Evolutionary conservation across 2,888 invertebrate genomes (phyloP).

Genomic region (Cremastinae sp.): DNA sequence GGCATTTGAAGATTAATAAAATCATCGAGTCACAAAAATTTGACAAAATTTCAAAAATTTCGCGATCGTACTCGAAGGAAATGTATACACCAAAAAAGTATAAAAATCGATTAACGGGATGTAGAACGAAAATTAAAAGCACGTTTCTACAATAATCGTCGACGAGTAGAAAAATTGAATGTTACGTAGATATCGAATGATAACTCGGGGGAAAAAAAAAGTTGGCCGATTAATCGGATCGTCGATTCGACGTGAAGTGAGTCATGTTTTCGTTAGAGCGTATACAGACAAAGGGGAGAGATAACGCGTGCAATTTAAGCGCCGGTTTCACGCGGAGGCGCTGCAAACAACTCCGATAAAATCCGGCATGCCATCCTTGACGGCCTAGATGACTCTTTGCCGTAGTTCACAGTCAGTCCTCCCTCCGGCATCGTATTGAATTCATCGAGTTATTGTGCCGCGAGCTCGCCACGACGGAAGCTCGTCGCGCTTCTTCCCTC

Average conservation of each 20-base stretch:
- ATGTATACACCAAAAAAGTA: no score
- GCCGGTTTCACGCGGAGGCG: slow-evolving; percentile 44
- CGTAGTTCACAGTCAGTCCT: slow-evolving; percentile 50
- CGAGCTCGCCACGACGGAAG: slow-evolving; percentile 1
- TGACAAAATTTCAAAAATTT: no score
- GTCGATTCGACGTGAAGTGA: neutral
- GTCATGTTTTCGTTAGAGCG: neutral
- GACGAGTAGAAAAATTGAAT: no score
- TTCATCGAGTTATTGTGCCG: slow-evolving; percentile 33
- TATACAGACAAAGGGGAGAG: slow-evolving; percentile 10
- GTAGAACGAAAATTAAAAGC: no score
- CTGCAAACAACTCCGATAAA: slow-evolving; percentile 53
- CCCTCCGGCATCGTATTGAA: slow-evolving; percentile 56
- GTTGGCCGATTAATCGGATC: neutral
- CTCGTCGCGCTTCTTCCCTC: slow-evolving; percentile 6
- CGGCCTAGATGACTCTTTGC: slow-evolving; percentile 16
- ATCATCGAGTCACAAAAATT: no score
- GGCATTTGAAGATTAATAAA: no score
- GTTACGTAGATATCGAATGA: no score
- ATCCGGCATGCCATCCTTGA: slow-evolving; percentile 45
- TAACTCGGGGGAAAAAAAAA: neutral
- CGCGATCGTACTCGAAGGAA: no score
- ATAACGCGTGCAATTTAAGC: slow-evolving; percentile 54
- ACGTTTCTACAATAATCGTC: no score
- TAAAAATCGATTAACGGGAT: no score